Percentiles rank a stretch among this genome's conserved stretches.
Conservation (phyloP, 2,113 vertebrate species). For the Tricholaema leucomelas region DNA sequence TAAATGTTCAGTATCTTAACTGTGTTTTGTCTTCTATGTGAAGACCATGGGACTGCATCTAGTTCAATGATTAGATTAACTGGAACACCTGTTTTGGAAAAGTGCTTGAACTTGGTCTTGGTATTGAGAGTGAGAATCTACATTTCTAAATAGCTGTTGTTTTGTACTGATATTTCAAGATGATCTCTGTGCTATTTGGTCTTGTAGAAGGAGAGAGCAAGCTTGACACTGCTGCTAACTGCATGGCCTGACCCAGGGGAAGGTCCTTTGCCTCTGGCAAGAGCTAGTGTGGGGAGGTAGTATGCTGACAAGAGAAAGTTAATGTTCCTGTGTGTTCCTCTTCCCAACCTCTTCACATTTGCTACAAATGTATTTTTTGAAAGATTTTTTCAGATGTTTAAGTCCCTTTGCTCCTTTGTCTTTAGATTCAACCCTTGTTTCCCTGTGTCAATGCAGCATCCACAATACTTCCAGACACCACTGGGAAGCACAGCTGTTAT, state of each 20-base stretch:
- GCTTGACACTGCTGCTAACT: neutral
- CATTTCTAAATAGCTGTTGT: neutral
- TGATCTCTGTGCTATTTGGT: neutral
- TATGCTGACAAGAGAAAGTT: neutral
- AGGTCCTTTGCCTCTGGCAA: neutral
- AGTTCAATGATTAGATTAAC: neutral
- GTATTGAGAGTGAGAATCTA: neutral
- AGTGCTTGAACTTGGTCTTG: neutral
- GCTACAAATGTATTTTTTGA: neutral
- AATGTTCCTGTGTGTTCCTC: neutral
- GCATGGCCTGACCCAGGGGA: neutral
- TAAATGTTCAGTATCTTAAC: neutral
- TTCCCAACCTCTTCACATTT: neutral
- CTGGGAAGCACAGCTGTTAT: neutral
- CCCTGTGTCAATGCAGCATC: neutral
- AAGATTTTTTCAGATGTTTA: constrained; percentile 48
- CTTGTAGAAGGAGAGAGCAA: neutral
- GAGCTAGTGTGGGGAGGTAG: neutral
- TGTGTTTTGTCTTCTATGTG: neutral
- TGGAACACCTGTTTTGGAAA: neutral
- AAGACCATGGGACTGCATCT: neutral
- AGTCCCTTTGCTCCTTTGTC: constrained; percentile 27
- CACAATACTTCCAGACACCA: constrained; percentile 9
- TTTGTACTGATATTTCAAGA: neutral
- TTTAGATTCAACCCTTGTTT: constrained; percentile 31